Evolutionary conservation across 2,888 invertebrate species (phyloP).

Genomic region (Clusia tigrina): DNA sequence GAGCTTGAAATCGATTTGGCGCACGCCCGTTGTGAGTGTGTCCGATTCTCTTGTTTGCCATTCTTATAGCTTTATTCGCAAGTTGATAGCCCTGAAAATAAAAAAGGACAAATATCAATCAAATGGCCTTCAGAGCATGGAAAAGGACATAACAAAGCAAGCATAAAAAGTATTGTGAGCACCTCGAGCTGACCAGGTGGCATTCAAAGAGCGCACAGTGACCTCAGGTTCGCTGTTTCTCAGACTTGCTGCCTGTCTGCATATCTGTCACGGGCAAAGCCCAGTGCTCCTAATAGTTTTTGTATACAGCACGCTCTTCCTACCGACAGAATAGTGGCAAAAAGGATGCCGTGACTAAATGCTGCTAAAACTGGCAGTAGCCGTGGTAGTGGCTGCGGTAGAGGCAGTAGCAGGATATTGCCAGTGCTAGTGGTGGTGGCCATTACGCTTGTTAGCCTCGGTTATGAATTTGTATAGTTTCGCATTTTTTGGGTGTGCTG

Average conservation of each 20-base stretch:
- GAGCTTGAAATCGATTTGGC: constrained; percentile 10
- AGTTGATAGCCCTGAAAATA: constrained; percentile 7
- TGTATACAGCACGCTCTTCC: neutral
- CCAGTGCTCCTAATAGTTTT: neutral
- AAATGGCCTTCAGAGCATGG: constrained; percentile 1
- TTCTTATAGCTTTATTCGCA: constrained; percentile 3
- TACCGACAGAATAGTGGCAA: neutral
- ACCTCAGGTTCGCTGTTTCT: constrained; percentile 2
- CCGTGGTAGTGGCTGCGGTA: too few relatives aligned
- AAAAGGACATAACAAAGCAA: neutral
- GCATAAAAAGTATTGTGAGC: neutral
- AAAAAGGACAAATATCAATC: constrained; percentile 5
- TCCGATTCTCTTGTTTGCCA: neutral
- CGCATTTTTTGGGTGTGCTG: neutral
- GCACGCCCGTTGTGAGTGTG: neutral
- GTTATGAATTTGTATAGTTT: neutral
- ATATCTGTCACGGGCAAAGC: neutral
- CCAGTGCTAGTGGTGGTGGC: neutral
- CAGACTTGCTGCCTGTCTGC: too few relatives aligned
- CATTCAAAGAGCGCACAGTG: neutral
- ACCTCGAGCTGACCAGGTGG: constrained; percentile 2
- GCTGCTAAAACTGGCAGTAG: neutral
- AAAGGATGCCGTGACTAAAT: neutral
- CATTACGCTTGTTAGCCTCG: neutral
- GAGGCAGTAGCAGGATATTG: neutral